These are phyloP conservation scores for Dermochelys coriacea DNA, from an alignment of 2,797 vertebrate genomes.

Conservation along the genomic window DNA sequence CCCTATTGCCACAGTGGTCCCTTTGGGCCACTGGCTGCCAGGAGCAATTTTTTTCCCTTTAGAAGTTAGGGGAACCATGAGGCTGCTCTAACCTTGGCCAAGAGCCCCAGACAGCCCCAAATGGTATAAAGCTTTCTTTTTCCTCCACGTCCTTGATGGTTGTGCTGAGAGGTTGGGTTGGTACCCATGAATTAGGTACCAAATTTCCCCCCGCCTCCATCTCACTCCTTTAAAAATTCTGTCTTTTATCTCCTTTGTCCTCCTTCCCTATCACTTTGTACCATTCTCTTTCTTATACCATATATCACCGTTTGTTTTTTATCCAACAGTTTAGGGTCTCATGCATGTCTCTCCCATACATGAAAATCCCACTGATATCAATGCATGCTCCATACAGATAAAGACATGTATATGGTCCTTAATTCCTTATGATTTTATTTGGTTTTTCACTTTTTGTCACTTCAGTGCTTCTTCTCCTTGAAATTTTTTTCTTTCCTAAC, in stretches of 20 bases:
- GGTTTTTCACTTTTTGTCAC: accelerated
- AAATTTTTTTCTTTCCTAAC: not conserved
- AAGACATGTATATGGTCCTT: not conserved
- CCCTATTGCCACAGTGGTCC: not conserved
- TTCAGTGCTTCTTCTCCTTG: not conserved
- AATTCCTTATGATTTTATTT: not conserved
- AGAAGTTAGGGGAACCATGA: not conserved
- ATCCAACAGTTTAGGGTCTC: not conserved
- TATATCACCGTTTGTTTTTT: not conserved
- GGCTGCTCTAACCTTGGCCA: not conserved
- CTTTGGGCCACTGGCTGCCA: not conserved
- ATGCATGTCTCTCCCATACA: accelerated
- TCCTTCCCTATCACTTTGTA: not conserved
- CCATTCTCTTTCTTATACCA: not conserved
- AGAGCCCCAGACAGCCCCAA: not conserved
- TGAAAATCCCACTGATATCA: not conserved
- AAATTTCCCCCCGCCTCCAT: not conserved
- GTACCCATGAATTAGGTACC: not conserved
- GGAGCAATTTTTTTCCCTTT: not conserved
- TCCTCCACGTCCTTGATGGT: not conserved
- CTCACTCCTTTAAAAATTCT: not conserved
- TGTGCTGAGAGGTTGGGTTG: not conserved
- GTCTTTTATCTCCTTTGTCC: not conserved
- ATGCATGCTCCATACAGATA: accelerated
- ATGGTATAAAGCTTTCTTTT: not conserved